Evolutionary conservation across 2,888 invertebrate genomes (phyloP), one percentile per base, ranked within the genome.

Genomic region (Nemurella pictetii): DNA sequence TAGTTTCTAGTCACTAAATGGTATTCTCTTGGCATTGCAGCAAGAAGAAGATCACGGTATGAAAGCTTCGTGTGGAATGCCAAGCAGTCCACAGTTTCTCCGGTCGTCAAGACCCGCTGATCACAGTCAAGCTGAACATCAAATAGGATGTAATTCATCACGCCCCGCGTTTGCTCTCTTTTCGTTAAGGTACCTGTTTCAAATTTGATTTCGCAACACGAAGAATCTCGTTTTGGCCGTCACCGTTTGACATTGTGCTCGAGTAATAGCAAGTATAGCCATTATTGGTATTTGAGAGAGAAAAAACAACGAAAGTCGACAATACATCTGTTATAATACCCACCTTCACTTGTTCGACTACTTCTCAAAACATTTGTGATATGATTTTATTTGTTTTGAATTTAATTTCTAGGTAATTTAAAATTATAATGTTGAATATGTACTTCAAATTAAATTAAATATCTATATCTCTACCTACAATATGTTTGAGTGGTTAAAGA

Each of bases 41-140:
- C 83, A 86, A 86, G 84, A 86, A 86, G 86, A 86, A 86, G 80
- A 85, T 86, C 35, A 83, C 85, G 5, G 86, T 86, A 77, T 86
- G 86, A 86, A 86, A 74, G 7, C 26, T 55, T 28, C n/a, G 78
- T 15, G n/a, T 28, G 30, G 78, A 78, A n/a, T 28, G 28, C 30
- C 78, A 25, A 28, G 28, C 78, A 29, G 78, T 78, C 28, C 29
- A 55, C 55, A 55, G 12, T 7, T 55, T 55, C 3, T 3, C 3
- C 20, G 1, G 55, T 55, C 55, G 20, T 12, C 55, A 55, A 55
- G 55, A 55, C 20, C 55, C 9, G 55, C 55, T 20, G 55, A 20
- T 12, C 55, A 78, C 28, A 78, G 15, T 78, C 78, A 78, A 30
- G 15, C 12, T 2, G 30, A 78, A 78, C 30, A 78, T 29, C 15